Percentiles rank a stretch among this genome's conserved stretches.
Evolutionary conservation across 2,797 vertebrate species (phyloP).

Genomic region (Antrozous pallidus): DNA sequence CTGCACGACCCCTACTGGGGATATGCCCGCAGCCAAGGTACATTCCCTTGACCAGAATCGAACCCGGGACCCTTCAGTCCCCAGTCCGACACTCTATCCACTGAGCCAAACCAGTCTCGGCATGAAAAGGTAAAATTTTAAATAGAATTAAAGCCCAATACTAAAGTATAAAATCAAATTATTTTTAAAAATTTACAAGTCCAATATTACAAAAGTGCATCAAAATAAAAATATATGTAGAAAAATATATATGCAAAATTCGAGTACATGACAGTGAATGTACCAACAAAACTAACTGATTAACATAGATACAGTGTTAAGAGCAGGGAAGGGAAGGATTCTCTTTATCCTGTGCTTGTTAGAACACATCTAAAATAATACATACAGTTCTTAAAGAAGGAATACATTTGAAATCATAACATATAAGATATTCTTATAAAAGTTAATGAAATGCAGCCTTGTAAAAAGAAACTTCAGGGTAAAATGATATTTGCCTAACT

Average conservation of each 20-base stretch:
- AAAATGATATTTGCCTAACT: neutral
- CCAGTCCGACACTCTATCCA: too few species aligned
- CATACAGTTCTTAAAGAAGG: neutral
- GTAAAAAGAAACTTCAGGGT: neutral
- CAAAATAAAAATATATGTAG: neutral
- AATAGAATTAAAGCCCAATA: neutral
- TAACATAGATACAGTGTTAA: neutral
- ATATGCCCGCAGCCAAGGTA: too few species aligned
- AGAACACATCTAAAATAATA: neutral
- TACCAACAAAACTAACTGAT: neutral
- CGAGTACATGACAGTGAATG: neutral
- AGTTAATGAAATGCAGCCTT: neutral
- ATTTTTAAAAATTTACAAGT: neutral
- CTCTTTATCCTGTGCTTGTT: neutral
- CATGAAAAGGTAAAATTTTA: neutral
- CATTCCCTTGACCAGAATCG: too few species aligned
- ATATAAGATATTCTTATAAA: neutral
- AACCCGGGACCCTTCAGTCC: too few species aligned
- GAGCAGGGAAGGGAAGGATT: neutral
- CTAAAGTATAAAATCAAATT: neutral
- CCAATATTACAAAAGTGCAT: neutral
- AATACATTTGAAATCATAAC: neutral
- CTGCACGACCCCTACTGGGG: too few species aligned
- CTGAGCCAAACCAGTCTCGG: too few species aligned
- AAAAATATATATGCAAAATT: neutral